Evolutionary conservation across 2,113 vertebrate species (phyloP), one percentile per base, ranked within the genome.

Genomic region (Galeopterus variegatus): DNA sequence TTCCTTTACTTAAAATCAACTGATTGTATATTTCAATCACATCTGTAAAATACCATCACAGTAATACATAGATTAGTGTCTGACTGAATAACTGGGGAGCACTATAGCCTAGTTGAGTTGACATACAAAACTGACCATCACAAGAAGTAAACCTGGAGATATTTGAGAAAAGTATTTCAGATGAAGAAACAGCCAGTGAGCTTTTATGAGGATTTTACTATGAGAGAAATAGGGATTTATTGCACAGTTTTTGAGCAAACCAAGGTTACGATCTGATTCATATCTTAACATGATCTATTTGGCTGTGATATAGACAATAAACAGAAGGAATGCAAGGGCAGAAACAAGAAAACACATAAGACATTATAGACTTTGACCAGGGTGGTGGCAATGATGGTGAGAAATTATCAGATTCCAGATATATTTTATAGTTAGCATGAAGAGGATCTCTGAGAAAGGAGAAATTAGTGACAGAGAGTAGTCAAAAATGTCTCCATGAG

Each of bases 21-120:
- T 65, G 64, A 64, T 18, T 82, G 81, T 56, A 93, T 62, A 69
- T 54, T 23, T 75, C 86, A 89, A 92, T 93, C 65, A 24, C 21
- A 73, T 92, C 76, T 79, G 75, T n/a, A 93, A 92, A 91, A 83
- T 56, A 52, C 9, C 67, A 95, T 86, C 83, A 92, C 21, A 92
- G 60, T 52, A 92, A 79, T 62, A 96, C 41, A 73, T 81, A 96
- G 36, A 80, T 91, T 90, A 67, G 26, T 54, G 48, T 90, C 90
- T 94, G 58, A 93, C 72, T 73, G 58, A 87, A 72, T 65, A 93
- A 73, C 60, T 83, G 11, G 14, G 8, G 65, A n/a, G n/a, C n/a
- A 67, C 36, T n/a, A 28, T 1, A 79, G 33, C 45, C 26, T n/a
- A 70, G 70, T 11, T 10, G 77, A 50, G 9, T 2, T 67, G 80